Evolutionary conservation across 1,140 invertebrate genomes (phyloP).

Genomic region (Contarinia nasturtii): DNA sequence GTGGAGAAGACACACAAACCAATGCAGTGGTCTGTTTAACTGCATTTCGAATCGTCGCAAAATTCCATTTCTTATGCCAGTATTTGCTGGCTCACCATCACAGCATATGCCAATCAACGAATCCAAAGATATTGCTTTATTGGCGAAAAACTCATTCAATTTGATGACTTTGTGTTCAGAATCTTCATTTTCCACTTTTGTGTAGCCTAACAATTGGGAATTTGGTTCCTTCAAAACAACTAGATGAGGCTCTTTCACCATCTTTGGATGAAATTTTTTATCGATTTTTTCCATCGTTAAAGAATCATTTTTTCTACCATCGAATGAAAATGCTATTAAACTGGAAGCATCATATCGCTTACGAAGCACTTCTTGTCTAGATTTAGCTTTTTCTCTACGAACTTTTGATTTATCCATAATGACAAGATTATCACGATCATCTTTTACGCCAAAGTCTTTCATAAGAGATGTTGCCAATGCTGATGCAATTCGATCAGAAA

Average conservation of each 20-base stretch:
- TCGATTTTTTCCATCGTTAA: not conserved
- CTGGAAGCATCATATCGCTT: conserved; percentile 1
- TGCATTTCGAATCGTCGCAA: conserved; percentile 1
- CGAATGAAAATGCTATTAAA: not conserved
- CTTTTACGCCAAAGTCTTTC: conserved; percentile 1
- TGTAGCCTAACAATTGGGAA: conserved; percentile 1
- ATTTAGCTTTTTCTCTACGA: too few relatives aligned
- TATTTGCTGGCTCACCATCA: not conserved
- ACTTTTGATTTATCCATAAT: conserved; percentile 1
- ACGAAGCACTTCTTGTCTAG: conserved; percentile 1
- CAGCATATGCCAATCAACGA: conserved; percentile 1
- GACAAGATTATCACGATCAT: not conserved
- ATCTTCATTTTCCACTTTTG: not conserved
- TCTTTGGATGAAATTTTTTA: not conserved
- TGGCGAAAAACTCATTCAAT: too few relatives aligned
- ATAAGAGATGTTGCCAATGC: conserved; percentile 1
- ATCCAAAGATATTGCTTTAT: too few relatives aligned
- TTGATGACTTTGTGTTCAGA: too few relatives aligned
- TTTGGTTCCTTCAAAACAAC: conserved; percentile 2
- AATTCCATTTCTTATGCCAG: not conserved
- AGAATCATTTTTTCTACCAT: not conserved
- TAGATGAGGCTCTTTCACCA: not conserved
- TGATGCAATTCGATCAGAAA: not conserved
- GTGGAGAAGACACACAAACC: conserved; percentile 1
- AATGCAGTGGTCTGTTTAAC: conserved; percentile 2